A percentile compares a stretch with the other conserved stretches of the same genome.
These are phyloP conservation scores for Spilosoma lubricipeda DNA, from an alignment of 2,888 invertebrate genomes.

Conservation along the genomic window DNA sequence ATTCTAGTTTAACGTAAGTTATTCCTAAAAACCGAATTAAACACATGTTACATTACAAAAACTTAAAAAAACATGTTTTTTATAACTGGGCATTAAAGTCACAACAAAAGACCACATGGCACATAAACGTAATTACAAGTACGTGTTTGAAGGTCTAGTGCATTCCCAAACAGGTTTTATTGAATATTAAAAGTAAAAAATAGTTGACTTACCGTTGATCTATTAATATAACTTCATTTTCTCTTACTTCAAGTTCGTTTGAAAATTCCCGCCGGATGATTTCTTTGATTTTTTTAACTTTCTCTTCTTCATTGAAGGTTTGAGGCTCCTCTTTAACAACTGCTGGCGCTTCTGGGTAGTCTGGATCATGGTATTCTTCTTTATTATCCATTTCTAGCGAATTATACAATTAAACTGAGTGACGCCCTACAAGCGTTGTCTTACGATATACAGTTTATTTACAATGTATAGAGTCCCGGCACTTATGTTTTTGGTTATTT, in stretches of 20 bases:
- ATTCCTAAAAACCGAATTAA: background rate
- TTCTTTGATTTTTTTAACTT: conserved; percentile 82
- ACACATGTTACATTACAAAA: background rate
- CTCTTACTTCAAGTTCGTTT: conserved; percentile 89
- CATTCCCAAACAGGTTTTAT: conserved; percentile 8
- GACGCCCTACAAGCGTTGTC: conserved; percentile 66
- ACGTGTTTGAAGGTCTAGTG: background rate
- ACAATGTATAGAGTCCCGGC: conserved; percentile 45
- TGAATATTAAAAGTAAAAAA: conserved; percentile 32
- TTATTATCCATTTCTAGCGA: conserved; percentile 73
- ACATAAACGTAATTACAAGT: background rate
- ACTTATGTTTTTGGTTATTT: conserved; percentile 56
- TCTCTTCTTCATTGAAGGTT: conserved; percentile 70
- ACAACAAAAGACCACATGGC: conserved; percentile 23
- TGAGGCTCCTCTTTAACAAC: conserved; percentile 62
- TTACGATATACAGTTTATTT: conserved; percentile 54
- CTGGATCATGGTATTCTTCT: conserved; percentile 87
- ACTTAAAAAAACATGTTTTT: conserved; percentile 1
- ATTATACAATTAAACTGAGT: conserved; percentile 58
- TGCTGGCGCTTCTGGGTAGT: conserved; percentile 77
- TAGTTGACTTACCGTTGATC: conserved; percentile 86
- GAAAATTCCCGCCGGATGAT: conserved; percentile 91
- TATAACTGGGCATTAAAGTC: conserved; percentile 5
- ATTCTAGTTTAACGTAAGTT: background rate
- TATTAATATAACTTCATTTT: conserved; percentile 90